Conservation (phyloP, 2,888 invertebrate genomes). For the Liopterus haemorrhoidalis region DNA sequence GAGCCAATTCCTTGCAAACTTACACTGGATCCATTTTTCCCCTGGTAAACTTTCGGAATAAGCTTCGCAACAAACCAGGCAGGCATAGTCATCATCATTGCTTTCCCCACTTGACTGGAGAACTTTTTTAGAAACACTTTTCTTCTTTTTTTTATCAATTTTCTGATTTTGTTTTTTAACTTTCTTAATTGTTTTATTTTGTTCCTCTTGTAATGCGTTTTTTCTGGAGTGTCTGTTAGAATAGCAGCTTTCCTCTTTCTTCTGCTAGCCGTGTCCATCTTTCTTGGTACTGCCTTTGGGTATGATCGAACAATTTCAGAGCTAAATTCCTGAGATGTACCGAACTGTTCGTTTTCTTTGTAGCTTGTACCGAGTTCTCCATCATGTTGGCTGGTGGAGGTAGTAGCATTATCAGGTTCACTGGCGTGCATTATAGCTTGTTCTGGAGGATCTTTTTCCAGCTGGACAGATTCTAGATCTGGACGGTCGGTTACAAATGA, state of each 20-base stretch:
- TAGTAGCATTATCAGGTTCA: conserved; percentile 23
- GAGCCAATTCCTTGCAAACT: conserved; percentile 24
- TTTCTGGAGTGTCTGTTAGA: conserved; percentile 21
- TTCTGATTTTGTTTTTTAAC: conserved; percentile 23
- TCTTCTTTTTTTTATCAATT: conserved; percentile 13
- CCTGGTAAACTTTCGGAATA: conserved; percentile 33
- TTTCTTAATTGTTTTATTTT: conserved; percentile 23
- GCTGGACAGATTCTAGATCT: no score
- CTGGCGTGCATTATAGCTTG: no score
- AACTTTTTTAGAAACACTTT: conserved; percentile 28
- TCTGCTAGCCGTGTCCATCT: conserved; percentile 5
- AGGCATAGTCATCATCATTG: conserved; percentile 30
- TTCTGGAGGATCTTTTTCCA: no score
- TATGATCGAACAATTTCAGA: conserved; percentile 31
- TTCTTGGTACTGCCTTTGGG: conserved; percentile 31
- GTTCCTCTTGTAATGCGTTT: conserved; percentile 19
- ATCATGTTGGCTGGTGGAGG: conserved; percentile 31
- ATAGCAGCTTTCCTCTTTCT: conserved; percentile 21
- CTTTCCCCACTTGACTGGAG: conserved; percentile 32
- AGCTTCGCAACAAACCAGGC: conserved; percentile 32
- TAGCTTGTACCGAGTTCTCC: conserved; percentile 28
- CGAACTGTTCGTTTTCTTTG: no score
- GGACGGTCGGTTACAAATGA: no score
- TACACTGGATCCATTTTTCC: conserved; percentile 31
- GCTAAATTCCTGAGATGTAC: conserved; percentile 28